A percentile compares a stretch with the other conserved stretches of the same genome.
These are phyloP conservation scores for Drosophila seclusa DNA, from an alignment of 2,888 invertebrate genomes.

Conservation along the genomic window DNA sequence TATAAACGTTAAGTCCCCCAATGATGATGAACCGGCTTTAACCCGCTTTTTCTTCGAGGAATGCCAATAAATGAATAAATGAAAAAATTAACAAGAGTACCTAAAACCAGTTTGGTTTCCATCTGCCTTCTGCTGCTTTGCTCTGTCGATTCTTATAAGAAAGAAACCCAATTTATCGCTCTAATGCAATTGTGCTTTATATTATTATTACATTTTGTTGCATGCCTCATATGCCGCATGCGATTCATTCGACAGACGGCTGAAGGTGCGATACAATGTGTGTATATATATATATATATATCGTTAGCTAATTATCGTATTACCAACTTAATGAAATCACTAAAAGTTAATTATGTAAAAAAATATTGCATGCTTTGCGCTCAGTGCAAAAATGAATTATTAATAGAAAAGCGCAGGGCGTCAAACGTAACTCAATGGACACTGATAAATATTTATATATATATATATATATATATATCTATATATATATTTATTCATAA, in stretches of 20 bases:
- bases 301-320: slow-evolving; percentile 40
- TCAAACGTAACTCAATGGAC: slow-evolving; percentile 1
- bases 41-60: slow-evolving; percentile 27
- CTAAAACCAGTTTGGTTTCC: slow-evolving; percentile 47
- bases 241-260: slow-evolving; percentile 52
- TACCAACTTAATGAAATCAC: slow-evolving; percentile 51
- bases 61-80: slow-evolving; percentile 48
- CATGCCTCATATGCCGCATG: slow-evolving; percentile 71
- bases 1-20: slow-evolving; percentile 6
- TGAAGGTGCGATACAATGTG: slow-evolving; percentile 24
- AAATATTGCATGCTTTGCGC: slow-evolving; percentile 56
- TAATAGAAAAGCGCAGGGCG: slow-evolving; percentile 43
- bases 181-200: slow-evolving; percentile 56
- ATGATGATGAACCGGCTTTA: slow-evolving; percentile 34
- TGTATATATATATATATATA: slow-evolving; percentile 27
- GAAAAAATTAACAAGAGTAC: slow-evolving; percentile 33
- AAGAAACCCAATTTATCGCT: slow-evolving; percentile 57
- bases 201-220: slow-evolving; percentile 21
- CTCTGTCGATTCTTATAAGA: slow-evolving; percentile 3
- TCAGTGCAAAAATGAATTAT: slow-evolving; percentile 72
- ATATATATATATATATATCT: slow-evolving; percentile 2
- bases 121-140: background rate
- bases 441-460: background rate
- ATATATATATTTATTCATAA: slow-evolving; percentile 10
- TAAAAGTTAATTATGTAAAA: slow-evolving; percentile 32